These are phyloP conservation scores for Oxytorus armatus DNA, from an alignment of 2,888 invertebrate species.

Conservation along the genomic window DNA sequence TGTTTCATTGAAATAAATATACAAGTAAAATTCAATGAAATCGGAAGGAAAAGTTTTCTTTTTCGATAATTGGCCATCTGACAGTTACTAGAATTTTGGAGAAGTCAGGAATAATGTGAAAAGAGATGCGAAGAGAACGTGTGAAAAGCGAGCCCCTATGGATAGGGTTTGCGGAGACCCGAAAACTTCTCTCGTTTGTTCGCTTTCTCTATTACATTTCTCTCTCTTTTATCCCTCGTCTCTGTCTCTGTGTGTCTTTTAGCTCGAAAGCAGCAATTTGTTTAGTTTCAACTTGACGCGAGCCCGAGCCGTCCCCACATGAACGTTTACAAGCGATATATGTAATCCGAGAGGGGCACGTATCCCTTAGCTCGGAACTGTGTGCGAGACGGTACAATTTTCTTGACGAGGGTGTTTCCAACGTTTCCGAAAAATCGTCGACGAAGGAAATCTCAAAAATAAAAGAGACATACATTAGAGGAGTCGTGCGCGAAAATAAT, in stretches of 20 bases:
- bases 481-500: too few species aligned
- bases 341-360: conserved; percentile 66
- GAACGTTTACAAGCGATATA: conserved; percentile 46
- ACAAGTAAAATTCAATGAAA: background rate
- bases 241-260: conserved; percentile 25
- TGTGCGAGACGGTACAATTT: conserved; percentile 12
- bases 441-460: conserved; percentile 13
- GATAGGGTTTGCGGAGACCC: conserved; percentile 47
- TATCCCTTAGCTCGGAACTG: conserved; percentile 24
- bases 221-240: conserved; percentile 21
- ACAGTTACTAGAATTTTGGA: background rate
- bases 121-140: conserved; percentile 9
- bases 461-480: background rate
- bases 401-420: conserved; percentile 50
- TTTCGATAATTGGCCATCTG: conserved; percentile 12
- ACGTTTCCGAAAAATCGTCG: conserved; percentile 51
- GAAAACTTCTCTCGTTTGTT: conserved; percentile 58
- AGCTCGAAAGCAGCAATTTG: conserved; percentile 73
- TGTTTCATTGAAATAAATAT: background rate
- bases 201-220: conserved; percentile 45
- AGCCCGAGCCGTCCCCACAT: conserved; percentile 43
- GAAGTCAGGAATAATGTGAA: background rate
- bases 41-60: background rate
- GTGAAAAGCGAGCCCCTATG: conserved; percentile 41
- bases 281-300: conserved; percentile 80